phyloP scores from a whole-genome alignment of 1,140 invertebrate genomes.

The Batillaria attramentaria region DNA sequence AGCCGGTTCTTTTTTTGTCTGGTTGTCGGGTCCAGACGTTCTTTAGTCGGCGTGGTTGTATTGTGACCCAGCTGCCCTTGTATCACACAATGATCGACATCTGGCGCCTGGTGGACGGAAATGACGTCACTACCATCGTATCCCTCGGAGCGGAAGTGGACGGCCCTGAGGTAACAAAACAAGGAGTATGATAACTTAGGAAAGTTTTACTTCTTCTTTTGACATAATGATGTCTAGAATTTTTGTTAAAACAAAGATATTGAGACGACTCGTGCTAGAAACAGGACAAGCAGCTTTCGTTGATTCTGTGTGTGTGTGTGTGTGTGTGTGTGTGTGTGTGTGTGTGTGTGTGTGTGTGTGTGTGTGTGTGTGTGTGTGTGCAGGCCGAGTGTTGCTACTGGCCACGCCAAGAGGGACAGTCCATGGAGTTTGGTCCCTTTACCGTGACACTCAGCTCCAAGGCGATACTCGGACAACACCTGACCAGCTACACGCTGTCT shows the following conservation, averaged over 20 bases:
- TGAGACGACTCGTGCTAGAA: too few species aligned
- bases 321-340: not conserved
- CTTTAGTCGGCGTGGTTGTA: conserved; percentile 41
- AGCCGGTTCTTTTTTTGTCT: conserved; percentile 25
- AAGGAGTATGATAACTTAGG: too few species aligned
- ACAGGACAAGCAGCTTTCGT: too few species aligned
- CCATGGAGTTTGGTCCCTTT: not conserved
- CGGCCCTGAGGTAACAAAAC: not conserved
- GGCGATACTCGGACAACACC: not conserved
- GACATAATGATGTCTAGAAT: not conserved
- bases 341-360: conserved; percentile 5
- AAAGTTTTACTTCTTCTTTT: too few species aligned
- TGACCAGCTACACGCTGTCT: not conserved
- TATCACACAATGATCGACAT: conserved; percentile 59
- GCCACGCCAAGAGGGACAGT: not conserved
- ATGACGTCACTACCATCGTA: conserved; percentile 54
- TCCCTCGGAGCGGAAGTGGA: conserved; percentile 15
- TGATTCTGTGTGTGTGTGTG: not conserved
- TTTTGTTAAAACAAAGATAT: too few species aligned
- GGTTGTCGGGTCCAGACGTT: too few species aligned
- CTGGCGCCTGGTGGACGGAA: conserved; percentile 61
- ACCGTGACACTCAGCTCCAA: not conserved
- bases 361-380: conserved; percentile 12
- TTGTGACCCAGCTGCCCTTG: conserved; percentile 64
- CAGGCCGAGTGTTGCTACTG: not conserved